Evolutionary conservation across 64 coral and sea anemone genomes (phyloP), one percentile per base, ranked within the genome.

Genomic region (Dendrophyllia cribrosa): DNA sequence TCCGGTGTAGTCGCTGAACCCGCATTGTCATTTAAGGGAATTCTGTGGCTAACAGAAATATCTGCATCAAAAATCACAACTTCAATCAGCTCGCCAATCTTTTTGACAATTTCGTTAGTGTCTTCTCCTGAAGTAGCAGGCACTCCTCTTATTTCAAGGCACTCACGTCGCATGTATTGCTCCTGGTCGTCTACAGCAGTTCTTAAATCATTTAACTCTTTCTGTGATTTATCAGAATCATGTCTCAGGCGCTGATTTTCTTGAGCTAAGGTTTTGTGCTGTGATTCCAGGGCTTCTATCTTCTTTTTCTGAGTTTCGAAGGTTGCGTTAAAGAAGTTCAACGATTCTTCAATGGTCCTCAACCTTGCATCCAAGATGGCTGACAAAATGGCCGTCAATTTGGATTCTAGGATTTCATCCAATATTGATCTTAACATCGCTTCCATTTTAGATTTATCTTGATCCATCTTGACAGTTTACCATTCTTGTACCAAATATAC

Each of bases 131-230:
- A 43, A 4, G 34, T 21, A 16, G 44, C 16, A 43, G 82, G 82
- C 7, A 85, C 47, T 22, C 82, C 82, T 85, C 82, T 85, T 3
- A 85, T 85, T 44, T 85, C 82, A 4, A 85, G 59, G 59, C 81
- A 85, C 6, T 85, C 81, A 3, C 59, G 59, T 7, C 83, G 17
- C 9, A 20, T 58, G 46, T 79, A 79, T 79, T 79, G 76, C 6
- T 53, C 26, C 14, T 62, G 53, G 0, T 84, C 80, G 23, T 86
- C 61, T 16, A 49, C 13, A 3, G 24, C 25, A 25, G 61, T 16
- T 51, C 66, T 45, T 9, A 67, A 13, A 7, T 68, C 15, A 14
- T 70, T 67, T 11, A 51, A 7, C 15, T 66, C 63, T 47, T 86
- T 69, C 5, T 50, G 26, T 20, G 15, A 10, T 20, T 14, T 12